Evolutionary conservation across 2,113 vertebrate genomes (phyloP).

Genomic region (Morone chrysops): DNA sequence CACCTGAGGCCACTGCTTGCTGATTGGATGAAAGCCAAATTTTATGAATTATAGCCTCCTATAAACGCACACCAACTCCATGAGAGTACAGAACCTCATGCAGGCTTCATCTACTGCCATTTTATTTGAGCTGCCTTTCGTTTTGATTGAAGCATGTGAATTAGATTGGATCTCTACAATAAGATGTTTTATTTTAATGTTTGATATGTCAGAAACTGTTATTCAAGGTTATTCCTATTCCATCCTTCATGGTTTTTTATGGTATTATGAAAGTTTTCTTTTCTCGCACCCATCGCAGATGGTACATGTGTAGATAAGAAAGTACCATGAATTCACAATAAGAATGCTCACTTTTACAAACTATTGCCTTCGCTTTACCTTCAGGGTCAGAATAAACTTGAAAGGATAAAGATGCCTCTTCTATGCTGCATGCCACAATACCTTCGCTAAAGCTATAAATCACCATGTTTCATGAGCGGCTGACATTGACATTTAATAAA

Average conservation of each 20-base stretch:
- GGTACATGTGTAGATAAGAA: background rate
- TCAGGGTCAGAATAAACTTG: background rate
- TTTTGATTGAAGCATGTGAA: slow-evolving; percentile 37
- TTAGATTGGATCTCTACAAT: slow-evolving; percentile 10
- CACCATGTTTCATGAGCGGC: background rate
- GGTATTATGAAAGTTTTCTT: slow-evolving; percentile 1
- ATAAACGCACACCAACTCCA: slow-evolving; percentile 4
- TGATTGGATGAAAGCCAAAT: slow-evolving; percentile 37
- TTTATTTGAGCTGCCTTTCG: slow-evolving; percentile 15
- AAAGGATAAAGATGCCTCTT: background rate
- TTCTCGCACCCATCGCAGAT: background rate
- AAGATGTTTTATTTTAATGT: background rate
- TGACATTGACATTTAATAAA: background rate
- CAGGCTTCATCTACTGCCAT: slow-evolving; percentile 24
- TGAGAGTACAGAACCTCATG: background rate
- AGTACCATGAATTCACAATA: background rate
- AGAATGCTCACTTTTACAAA: background rate
- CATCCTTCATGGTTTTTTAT: background rate
- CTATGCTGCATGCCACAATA: background rate
- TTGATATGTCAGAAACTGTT: slow-evolving; percentile 35
- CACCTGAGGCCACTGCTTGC: slow-evolving; percentile 23
- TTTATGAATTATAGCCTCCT: slow-evolving; percentile 19
- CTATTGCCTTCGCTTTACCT: background rate
- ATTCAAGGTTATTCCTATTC: slow-evolving; percentile 21
- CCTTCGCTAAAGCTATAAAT: background rate